Conservation (phyloP, 2,113 vertebrate species). For the Atractosteus spatula region DNA sequence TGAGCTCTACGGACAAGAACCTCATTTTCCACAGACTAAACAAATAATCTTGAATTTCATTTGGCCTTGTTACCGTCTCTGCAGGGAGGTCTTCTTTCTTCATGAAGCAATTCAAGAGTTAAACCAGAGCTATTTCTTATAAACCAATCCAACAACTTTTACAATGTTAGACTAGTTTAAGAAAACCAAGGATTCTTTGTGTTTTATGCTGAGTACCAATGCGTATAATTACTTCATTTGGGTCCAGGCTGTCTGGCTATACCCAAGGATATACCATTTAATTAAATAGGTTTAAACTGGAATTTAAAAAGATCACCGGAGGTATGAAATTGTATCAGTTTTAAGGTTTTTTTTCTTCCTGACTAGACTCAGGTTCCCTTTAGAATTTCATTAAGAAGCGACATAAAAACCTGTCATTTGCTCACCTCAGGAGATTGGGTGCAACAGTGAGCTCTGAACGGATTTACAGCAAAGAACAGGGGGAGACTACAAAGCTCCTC, state of each 20-base stretch:
- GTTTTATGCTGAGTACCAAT: background rate
- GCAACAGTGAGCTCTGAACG: background rate
- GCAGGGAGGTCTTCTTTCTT: background rate
- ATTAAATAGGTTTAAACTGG: conserved; percentile 10
- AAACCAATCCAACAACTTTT: background rate
- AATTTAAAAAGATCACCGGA: background rate
- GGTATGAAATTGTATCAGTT: conserved; percentile 4
- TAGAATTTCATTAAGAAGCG: background rate
- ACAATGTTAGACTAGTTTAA: background rate
- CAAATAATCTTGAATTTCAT: no score
- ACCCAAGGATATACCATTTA: conserved; percentile 2
- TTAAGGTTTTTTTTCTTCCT: background rate
- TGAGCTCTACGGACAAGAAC: no score
- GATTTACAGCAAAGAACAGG: background rate
- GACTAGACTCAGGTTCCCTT: background rate
- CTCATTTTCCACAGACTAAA: no score
- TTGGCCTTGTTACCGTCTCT: no score
- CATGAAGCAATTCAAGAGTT: background rate
- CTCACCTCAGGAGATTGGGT: background rate
- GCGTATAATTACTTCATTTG: conserved; percentile 4
- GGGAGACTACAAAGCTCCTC: background rate
- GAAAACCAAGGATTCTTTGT: background rate
- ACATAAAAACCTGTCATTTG: conserved; percentile 4
- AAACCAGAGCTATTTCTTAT: conserved; percentile 4
- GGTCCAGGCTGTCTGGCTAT: background rate